These are phyloP conservation scores for Lepidostoma basale DNA, from an alignment of 1,140 invertebrate species.

Conservation along the genomic window DNA sequence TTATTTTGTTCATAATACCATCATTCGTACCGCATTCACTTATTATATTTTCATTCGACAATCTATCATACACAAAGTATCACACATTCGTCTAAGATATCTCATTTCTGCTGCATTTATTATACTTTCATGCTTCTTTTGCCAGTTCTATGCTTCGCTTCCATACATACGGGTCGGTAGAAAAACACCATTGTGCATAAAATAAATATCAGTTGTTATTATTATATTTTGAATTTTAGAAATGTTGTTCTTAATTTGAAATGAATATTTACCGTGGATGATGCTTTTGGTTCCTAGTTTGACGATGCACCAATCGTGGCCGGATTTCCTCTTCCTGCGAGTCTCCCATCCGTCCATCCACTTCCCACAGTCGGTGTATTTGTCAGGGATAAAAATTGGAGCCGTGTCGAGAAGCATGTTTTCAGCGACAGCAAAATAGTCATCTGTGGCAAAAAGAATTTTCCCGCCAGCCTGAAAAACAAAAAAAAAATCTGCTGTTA, in stretches of 20 bases:
- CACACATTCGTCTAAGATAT: too few species aligned
- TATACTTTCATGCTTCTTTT: too few species aligned
- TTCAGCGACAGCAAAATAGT: conserved; percentile 72
- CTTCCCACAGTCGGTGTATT: conserved; percentile 70
- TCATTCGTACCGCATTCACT: too few species aligned
- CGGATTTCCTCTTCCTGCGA: conserved; percentile 64
- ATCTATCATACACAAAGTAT: too few species aligned
- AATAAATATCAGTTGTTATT: background rate
- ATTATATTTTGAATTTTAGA: background rate
- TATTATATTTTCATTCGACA: too few species aligned
- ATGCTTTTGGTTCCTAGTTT: conserved; percentile 64
- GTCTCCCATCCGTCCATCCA: conserved; percentile 80
- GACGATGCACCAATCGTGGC: conserved; percentile 72
- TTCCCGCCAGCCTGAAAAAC: conserved; percentile 62
- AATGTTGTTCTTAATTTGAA: background rate
- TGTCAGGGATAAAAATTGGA: conserved; percentile 64
- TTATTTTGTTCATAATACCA: too few species aligned
- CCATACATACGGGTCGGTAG: too few species aligned
- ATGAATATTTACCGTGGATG: conserved; percentile 57
- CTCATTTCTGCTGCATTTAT: too few species aligned
- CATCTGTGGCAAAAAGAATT: conserved; percentile 70
- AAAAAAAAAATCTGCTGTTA: background rate
- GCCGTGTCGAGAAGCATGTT: conserved; percentile 65
- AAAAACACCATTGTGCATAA: too few species aligned
- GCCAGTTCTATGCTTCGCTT: too few species aligned